Base-by-base conservation (phyloP, 2,888 invertebrate genomes). In the Lasius fuliginosus region DNA sequence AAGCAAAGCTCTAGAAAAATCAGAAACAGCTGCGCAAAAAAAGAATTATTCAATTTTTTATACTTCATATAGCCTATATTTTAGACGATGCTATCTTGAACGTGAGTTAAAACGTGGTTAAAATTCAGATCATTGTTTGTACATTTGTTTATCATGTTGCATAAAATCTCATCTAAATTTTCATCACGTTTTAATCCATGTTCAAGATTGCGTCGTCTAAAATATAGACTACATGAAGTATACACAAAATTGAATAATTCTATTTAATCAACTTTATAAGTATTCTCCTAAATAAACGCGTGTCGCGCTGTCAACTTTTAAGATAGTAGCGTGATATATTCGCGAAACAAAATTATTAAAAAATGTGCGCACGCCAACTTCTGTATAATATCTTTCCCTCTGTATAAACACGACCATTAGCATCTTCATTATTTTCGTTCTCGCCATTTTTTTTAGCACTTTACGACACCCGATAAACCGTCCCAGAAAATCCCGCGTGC, bases 381-480 rank as follows among this genome's bases (percentile, higher is more conserved):
- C 9, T 60, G 33, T 33, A 64, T 49, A 77, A 69, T 68, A 30
- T 42, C 27, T 40, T 33, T 30, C 1, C 11, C 33, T 23, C 46
- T 23, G 8, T 53, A 23, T 73, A 81, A 71, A 42, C 58, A 60
- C 60, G 1, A 18, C 23, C 42, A 69, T 69, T 79, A 79, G 40
- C 79, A 23, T 33, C 12, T 46, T 60, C 33, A 46, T 82, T 83
- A 82, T 85, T 83, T 62, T 65, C 79, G 53, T 46, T 56, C 36
- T 18, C 9, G 46, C 1, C 6, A 27, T 60, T 76, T 77, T 23
- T 60, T 58, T 68, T 64, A 46, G 12, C 12, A 53, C n/a, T 68
- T 74, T 36, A 40, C 56, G 36, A 12, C 23, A 9, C 12, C 56
- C 83, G 84, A 90, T 88, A 88, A 88, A 81, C 81, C 81, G 75